Evolutionary conservation across 2,888 invertebrate species (phyloP), one percentile per base, ranked within the genome.

Genomic region (Ormyrus pomaceus): DNA sequence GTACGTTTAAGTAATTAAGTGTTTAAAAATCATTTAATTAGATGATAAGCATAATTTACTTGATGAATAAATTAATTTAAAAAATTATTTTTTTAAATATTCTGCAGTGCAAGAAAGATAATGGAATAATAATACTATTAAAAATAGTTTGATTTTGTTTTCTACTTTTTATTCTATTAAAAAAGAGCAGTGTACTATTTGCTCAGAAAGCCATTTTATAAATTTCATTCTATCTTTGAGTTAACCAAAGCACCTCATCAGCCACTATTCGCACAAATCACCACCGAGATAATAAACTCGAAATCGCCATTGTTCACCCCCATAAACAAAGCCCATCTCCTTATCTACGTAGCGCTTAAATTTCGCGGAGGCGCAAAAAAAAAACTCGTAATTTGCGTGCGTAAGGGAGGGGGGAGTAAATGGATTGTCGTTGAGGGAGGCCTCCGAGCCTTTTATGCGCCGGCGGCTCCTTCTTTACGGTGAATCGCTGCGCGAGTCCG

Each of bases 401-500:
- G 45, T 11, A 55, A 19, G 6, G 7, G 6, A 46, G 45, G 53
- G 59, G 6, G 9, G 51, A 59, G 53, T 59, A 68, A 59, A 68
- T 66, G 45, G 59, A 75, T 66, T 45, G 68, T 76, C 75, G 75
- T 68, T 76, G 53, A 76, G 59, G 66, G 75, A 62, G 59, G 19
- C 34, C 61, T 34, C 66, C 6, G 53, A 45, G 64, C 58, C 61
- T 66, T 69, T 74, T 55, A 64, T 46, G 55, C 48, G 45, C 8
- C 55, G 19, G n/a, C 53, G 53, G 8, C 19, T n/a, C 59, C 62
- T 58, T 59, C 66, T 66, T 66, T 66, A 75, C 61, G 51, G 61
- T 51, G 19, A 69, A 61, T 68, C 68, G 68, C 61, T 68, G 19
- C 19, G 19, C 19, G 19, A 19, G 19, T 19, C 19, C 19, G 19